Evolutionary conservation across 2,113 vertebrate genomes (phyloP), one percentile per base, ranked within the genome.

Genomic region (Todiramphus saurophagus): DNA sequence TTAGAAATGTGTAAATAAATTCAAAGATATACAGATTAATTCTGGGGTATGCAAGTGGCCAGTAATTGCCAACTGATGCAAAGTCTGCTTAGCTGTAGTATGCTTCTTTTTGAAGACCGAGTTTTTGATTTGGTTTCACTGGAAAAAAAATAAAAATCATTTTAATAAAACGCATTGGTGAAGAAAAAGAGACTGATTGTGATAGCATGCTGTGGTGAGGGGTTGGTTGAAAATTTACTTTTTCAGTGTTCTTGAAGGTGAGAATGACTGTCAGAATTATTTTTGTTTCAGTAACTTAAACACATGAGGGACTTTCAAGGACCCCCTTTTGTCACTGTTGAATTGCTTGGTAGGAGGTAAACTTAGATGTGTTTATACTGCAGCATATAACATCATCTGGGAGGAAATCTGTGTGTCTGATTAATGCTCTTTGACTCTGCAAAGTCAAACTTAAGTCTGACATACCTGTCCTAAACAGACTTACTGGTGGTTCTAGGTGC

Each of bases 91-190:
- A 76, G 62, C 55, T 87, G 53, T 79, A 77, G n/a, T n/a, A 5
- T 16, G 28, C 11, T 19, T 50, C 69, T 84, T 92, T 92, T 27
- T 20, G 17, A 72, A 66, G 73, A 63, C 30, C 39, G 55, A 43
- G 25, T 30, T 62, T 53, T 92, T 79, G 23, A 5, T 79, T 90
- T 67, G 73, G 39, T 89, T 94, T 77, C 44, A 82, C 67, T 91
- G 87, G 46, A 9, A 46, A 46, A 46, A 53, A 72, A 73, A 86
- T 93, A 33, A 9, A 77, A 81, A 17, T 67, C 1, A 41, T 72
- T 91, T 91, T 41, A 44, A 78, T 91, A 84, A 87, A 89, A 77
- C 59, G 50, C 14, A 30, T n/a, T 46, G 48, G 35, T 5, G 6
- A 82, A 93, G 87, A 48, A 75, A 35, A 72, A 64, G 51, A 72